Evolutionary conservation across 2,888 invertebrate genomes (phyloP), one percentile per base, ranked within the genome.

Genomic region (Seira sanloemensis): DNA sequence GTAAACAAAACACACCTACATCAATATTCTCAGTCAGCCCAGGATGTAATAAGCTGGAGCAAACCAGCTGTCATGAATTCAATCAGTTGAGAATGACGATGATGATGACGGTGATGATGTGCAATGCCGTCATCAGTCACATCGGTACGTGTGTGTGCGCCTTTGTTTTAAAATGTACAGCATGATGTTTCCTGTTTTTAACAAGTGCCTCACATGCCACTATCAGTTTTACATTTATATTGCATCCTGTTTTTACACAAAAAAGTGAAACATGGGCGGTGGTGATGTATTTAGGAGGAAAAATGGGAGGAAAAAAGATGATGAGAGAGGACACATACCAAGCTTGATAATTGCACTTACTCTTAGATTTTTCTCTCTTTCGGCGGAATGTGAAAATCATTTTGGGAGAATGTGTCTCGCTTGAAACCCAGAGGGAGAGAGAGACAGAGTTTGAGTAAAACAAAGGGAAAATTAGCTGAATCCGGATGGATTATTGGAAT

Each of bases 1-100:
- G 25, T 50, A 50, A 50, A 50, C 50, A 50, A 50, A 50, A 50
- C 50, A 50, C 50, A 50, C 50, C 50, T 50, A 50, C 50, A 50
- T 50, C 50, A 50, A 50, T 50, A 50, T 23, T 25, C 46, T 65
- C n/a, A n/a, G n/a, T n/a, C n/a, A n/a, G n/a, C n/a, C 18, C 27
- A 68, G 68, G 25, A 50, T 58, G 25, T 9, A 12, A 16, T 72
- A 50, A 74, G 68, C 74, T 81, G 81, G 81, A 81, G 58, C 65
- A 65, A 81, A 81, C 81, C 75, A 46, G 76, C 80, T 80, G 78
- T 73, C 80, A 80, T 73, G 80, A 80, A 73, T 80, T 80, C 80
- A 80, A 80, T 80, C 80, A 80, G 62, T 16, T 27, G 50, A 27
- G 54, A 18, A 50, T 50, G 50, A 50, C n/a, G 50, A 7, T 50